Evolutionary conservation across 2,888 invertebrate genomes (phyloP).

Genomic region (Incurvaria masculella): DNA sequence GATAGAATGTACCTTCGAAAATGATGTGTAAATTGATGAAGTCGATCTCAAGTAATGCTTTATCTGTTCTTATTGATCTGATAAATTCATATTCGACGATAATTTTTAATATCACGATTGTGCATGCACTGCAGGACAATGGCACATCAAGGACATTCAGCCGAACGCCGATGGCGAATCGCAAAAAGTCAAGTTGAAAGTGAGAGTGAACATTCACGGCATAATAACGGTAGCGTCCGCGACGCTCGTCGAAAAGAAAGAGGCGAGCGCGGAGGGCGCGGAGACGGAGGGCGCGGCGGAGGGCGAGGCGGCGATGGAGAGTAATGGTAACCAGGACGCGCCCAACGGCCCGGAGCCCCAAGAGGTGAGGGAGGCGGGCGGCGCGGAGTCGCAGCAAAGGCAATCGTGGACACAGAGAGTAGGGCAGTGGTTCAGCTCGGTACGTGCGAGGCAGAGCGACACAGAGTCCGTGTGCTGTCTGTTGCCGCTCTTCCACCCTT

Average conservation of each 20-base stretch:
- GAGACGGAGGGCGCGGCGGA: conserved; percentile 22
- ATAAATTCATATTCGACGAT: too few species aligned
- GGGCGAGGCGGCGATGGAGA: conserved; percentile 43
- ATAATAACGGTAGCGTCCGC: conserved; percentile 87
- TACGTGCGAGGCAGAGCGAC: conserved; percentile 44
- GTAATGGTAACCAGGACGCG: conserved; percentile 37
- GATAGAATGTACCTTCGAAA: too few species aligned
- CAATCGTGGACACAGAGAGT: conserved; percentile 69
- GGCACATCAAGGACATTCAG: conserved; percentile 77
- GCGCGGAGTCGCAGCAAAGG: conserved; percentile 46
- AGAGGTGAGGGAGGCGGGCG: conserved; percentile 51
- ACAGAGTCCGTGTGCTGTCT: conserved; percentile 30
- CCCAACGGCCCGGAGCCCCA: conserved; percentile 39
- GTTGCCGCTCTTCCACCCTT: conserved; percentile 27
- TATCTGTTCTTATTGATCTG: too few species aligned
- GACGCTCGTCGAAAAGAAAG: conserved; percentile 73
- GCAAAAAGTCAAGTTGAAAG: conserved; percentile 96
- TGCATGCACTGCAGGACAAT: conserved; percentile 68
- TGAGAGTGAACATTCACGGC: conserved; percentile 91
- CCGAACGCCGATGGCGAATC: conserved; percentile 86
- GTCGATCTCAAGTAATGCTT: too few species aligned
- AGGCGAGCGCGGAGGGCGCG: conserved; percentile 40
- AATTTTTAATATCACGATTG: too few species aligned
- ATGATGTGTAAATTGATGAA: too few species aligned
- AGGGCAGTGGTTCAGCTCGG: conserved; percentile 69